Conservation (phyloP, 2,113 vertebrate species). For the Morone chrysops region DNA sequence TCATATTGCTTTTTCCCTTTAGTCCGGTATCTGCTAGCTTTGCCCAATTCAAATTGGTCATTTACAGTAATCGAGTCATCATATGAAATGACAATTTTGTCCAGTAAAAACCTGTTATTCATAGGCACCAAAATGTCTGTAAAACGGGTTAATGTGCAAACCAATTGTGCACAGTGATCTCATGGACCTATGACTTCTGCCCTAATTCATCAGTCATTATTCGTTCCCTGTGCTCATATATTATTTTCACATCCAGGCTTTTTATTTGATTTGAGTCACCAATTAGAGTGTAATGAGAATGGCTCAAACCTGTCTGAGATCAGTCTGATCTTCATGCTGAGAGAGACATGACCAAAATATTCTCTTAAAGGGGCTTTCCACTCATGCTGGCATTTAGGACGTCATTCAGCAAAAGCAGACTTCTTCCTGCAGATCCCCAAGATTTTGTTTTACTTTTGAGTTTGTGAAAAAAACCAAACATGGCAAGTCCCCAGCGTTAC, state of each 20-base stretch:
- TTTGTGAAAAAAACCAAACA: neutral
- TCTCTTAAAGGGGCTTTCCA: constrained; percentile 14
- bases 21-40: neutral
- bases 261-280: constrained; percentile 58
- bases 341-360: constrained; percentile 10
- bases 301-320: constrained; percentile 49
- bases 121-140: constrained; percentile 1
- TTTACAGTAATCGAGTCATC: constrained; percentile 12
- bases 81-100: neutral
- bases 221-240: constrained; percentile 37
- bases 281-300: constrained; percentile 57
- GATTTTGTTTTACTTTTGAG: neutral
- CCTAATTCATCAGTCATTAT: constrained; percentile 48
- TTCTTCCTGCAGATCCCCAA: neutral
- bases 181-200: neutral
- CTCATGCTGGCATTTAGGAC: neutral
- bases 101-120: neutral
- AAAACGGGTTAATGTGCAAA: constrained; percentile 32
- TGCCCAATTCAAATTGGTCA: neutral
- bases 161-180: neutral
- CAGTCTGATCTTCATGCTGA: constrained; percentile 36
- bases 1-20: neutral
- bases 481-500: neutral
- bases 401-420: neutral
- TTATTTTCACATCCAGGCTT: constrained; percentile 55